These are phyloP conservation scores for Uropetala carovei DNA, from an alignment of 2,888 invertebrate genomes.

Conservation along the genomic window DNA sequence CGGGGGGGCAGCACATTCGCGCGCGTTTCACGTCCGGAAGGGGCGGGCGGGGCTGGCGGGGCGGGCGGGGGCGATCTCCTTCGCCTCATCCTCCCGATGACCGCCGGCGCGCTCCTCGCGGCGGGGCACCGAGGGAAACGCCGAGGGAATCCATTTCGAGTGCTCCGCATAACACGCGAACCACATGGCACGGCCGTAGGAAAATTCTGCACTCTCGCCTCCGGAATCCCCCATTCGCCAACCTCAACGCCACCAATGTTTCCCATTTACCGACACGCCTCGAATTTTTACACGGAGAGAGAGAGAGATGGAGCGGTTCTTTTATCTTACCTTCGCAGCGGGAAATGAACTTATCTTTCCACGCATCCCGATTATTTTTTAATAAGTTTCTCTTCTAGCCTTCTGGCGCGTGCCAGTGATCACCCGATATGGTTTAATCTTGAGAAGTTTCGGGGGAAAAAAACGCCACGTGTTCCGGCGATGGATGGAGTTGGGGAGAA, in stretches of 20 bases:
- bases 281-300: background rate
- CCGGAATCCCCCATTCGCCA: background rate
- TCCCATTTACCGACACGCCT: background rate
- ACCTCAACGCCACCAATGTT: background rate
- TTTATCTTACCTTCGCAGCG: background rate
- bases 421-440: background rate
- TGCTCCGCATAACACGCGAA: background rate
- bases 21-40: background rate
- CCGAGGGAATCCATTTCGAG: background rate
- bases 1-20: slow-evolving; percentile 6
- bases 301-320: too few relatives aligned
- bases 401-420: background rate
- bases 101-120: slow-evolving; percentile 22
- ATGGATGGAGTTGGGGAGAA: background rate
- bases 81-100: slow-evolving; percentile 7
- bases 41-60: too few relatives aligned
- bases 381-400: background rate
- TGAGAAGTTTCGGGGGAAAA: background rate
- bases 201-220: background rate
- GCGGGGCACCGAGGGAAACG: slow-evolving; percentile 43
- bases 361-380: background rate
- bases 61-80: background rate
- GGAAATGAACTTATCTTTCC: background rate
- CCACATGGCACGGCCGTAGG: slow-evolving; percentile 13
- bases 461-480: background rate